A percentile compares a stretch with the other conserved stretches of the same genome.
Evolutionary conservation across 2,888 invertebrate species (phyloP).

Genomic region (Leistus spinibarbis): DNA sequence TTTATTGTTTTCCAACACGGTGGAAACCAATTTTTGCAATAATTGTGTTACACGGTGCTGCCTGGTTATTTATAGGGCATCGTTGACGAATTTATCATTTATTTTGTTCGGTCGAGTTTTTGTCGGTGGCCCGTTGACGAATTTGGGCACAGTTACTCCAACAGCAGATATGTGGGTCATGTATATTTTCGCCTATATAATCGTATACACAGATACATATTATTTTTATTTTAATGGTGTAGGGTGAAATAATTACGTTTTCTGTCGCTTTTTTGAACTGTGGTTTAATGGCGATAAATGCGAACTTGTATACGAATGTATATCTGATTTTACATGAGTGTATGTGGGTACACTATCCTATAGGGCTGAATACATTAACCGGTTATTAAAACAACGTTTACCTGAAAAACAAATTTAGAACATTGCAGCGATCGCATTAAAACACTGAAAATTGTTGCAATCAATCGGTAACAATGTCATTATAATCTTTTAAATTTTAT

Average conservation of each 20-base stretch:
- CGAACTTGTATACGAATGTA: background rate
- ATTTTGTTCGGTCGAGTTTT: background rate
- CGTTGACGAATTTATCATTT: constrained; percentile 25
- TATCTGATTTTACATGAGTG: background rate
- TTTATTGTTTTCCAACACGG: constrained; percentile 36
- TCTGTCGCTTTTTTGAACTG: background rate
- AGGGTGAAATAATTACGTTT: background rate
- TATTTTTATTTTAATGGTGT: background rate
- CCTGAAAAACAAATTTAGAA: too few species aligned
- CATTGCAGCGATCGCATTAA: too few species aligned
- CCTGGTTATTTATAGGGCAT: constrained; percentile 19
- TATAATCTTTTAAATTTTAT: too few species aligned
- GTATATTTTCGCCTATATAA: background rate
- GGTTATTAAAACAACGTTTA: too few species aligned
- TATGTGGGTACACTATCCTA: background rate
- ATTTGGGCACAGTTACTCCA: background rate
- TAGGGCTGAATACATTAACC: too few species aligned
- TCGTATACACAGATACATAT: background rate
- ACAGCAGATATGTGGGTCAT: background rate
- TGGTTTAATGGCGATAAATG: background rate
- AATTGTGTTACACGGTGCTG: constrained; percentile 19
- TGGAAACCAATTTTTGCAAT: constrained; percentile 35
- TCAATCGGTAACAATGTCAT: too few species aligned
- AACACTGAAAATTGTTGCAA: too few species aligned
- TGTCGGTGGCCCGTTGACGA: background rate